A percentile compares a stretch with the other conserved stretches of the same genome.
These are phyloP conservation scores for Aphrocallistes beatrix DNA, from an alignment of 37 sponge, comb jelly and placozoan genomes.

Conservation along the genomic window DNA sequence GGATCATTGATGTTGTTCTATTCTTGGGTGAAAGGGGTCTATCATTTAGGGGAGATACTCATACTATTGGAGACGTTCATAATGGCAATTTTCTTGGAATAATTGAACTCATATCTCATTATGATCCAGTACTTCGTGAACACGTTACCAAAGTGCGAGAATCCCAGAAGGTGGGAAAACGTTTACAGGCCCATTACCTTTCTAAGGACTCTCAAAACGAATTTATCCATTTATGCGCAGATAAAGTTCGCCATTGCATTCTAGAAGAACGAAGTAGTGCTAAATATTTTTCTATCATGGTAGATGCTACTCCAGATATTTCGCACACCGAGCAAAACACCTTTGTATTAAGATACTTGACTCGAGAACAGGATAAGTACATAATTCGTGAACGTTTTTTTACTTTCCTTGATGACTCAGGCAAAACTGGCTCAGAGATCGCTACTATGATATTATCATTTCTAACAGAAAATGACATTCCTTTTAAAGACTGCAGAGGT, in stretches of 20 bases:
- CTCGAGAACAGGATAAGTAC: neutral
- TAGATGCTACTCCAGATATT: constrained; percentile 27
- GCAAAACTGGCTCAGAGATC: constrained; percentile 23
- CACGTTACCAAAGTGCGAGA: constrained; percentile 12
- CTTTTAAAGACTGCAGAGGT: constrained; percentile 18
- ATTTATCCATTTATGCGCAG: constrained; percentile 17
- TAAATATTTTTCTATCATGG: constrained; percentile 26
- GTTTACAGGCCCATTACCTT: constrained; percentile 14
- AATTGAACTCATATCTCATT: constrained; percentile 18
- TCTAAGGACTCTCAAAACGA: constrained; percentile 13
- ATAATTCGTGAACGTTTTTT: constrained; percentile 28
- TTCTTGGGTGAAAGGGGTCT: constrained; percentile 11
- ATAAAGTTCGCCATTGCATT: constrained; percentile 13
- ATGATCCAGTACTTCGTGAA: constrained; percentile 17
- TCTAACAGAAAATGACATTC: constrained; percentile 21
- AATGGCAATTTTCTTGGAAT: constrained; percentile 20
- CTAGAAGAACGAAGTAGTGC: constrained; percentile 12
- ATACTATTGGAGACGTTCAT: constrained; percentile 13
- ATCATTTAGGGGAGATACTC: constrained; percentile 11
- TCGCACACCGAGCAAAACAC: constrained; percentile 25
- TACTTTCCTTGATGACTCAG: constrained; percentile 15
- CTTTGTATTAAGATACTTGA: constrained; percentile 22
- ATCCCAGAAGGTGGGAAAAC: neutral
- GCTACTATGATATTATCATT: constrained; percentile 23
- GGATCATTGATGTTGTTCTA: constrained; percentile 16